Evolutionary conservation across 2,113 vertebrate species (phyloP).

Genomic region (Gymnorhina tibicen): DNA sequence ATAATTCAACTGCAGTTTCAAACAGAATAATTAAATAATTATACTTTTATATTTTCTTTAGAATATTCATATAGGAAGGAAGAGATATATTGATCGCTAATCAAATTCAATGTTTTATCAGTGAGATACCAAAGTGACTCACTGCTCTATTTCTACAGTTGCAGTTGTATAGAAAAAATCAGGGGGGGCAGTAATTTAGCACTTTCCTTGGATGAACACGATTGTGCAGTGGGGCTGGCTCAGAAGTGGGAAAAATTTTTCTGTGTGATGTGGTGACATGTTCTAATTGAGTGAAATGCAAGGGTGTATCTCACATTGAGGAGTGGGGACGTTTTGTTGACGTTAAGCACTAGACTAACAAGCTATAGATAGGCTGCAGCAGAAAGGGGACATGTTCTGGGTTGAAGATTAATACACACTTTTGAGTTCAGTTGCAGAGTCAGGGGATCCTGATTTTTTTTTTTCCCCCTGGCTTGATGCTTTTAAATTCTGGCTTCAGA

Average conservation of each 20-base stretch:
- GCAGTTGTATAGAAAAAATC: neutral
- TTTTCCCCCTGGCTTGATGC: neutral
- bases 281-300: neutral
- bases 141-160: neutral
- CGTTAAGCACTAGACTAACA: neutral
- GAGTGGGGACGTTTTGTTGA: neutral
- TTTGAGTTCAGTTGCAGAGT: neutral
- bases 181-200: neutral
- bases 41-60: neutral
- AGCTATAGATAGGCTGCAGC: neutral
- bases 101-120: neutral
- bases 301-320: neutral
- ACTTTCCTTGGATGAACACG: accelerated
- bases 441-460: neutral
- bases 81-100: neutral
- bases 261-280: neutral
- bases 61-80: neutral
- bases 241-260: neutral
- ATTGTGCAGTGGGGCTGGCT: neutral
- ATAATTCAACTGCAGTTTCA: neutral
- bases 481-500: neutral
- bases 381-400: neutral
- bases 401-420: neutral
- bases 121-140: neutral
- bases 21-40: neutral